These are phyloP conservation scores for Exaiptasia diaphana DNA, from an alignment of 64 coral and sea anemone species.

Conservation along the genomic window DNA sequence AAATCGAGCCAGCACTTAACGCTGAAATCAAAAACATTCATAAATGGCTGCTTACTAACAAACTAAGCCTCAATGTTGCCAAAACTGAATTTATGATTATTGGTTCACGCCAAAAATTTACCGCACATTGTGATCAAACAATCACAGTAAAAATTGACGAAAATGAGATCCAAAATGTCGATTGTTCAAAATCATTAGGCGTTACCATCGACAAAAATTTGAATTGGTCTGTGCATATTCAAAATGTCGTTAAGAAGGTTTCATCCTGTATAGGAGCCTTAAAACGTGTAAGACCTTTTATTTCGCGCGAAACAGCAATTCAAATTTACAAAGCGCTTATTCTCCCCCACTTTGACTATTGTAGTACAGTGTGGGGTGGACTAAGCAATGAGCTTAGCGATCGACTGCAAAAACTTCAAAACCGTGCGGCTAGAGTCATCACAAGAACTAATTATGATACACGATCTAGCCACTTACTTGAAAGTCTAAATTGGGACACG, in stretches of 20 bases:
- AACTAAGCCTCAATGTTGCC: conserved; percentile 23
- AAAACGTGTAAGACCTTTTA: neutral
- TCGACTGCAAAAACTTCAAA: conserved; percentile 29
- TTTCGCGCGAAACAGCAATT: neutral
- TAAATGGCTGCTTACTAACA: conserved; percentile 24
- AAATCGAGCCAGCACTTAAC: conserved; percentile 10
- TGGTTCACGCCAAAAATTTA: neutral
- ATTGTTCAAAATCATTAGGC: conserved; percentile 2
- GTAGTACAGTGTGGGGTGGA: neutral
- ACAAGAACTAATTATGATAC: neutral
- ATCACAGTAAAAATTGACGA: neutral
- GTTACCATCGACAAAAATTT: neutral
- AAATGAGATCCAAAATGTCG: neutral
- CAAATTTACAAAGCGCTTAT: neutral
- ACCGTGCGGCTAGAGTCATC: conserved; percentile 26
- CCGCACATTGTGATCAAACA: neutral
- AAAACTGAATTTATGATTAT: conserved; percentile 38
- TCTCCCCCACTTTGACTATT: conserved; percentile 9
- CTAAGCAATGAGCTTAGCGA: neutral
- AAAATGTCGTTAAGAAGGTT: neutral
- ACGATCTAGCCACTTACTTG: neutral
- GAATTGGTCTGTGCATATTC: neutral
- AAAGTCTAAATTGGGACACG: neutral
- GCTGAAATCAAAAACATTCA: conserved; percentile 10
- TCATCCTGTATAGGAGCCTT: conserved; percentile 2